A percentile compares a stretch with the other conserved stretches of the same genome.
Conservation (phyloP, 2,888 invertebrate species). For the Trichacis sp. region DNA sequence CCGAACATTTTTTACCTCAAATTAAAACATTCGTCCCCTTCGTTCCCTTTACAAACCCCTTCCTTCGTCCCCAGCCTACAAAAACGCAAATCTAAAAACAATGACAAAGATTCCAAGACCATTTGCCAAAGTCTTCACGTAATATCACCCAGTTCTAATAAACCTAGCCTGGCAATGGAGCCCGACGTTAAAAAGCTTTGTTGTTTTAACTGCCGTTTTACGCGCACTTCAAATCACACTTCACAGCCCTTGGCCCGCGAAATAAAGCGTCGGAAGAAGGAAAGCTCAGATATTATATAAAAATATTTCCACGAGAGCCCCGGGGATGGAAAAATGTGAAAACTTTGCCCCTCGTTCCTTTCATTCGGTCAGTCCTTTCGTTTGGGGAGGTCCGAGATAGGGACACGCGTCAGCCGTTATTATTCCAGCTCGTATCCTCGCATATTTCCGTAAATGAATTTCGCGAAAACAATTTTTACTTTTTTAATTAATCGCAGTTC, state of each 20-base stretch:
- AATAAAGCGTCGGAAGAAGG: slow-evolving; percentile 25
- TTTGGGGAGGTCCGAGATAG: slow-evolving; percentile 24
- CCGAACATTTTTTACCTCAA: too few species aligned
- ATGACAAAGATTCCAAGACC: too few species aligned
- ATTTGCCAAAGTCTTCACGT: slow-evolving; percentile 13
- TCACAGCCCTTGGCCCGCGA: slow-evolving; percentile 41
- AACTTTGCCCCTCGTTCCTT: slow-evolving; percentile 53
- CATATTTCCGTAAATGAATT: slow-evolving; percentile 68
- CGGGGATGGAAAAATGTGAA: slow-evolving; percentile 63
- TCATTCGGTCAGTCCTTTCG: slow-evolving; percentile 30
- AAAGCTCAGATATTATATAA: slow-evolving; percentile 55
- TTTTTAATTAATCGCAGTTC: slow-evolving; percentile 67
- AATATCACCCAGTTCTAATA: slow-evolving; percentile 67
- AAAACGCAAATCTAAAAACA: too few species aligned
- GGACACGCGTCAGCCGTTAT: slow-evolving; percentile 64
- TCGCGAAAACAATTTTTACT: slow-evolving; percentile 68
- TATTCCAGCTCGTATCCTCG: slow-evolving; percentile 64
- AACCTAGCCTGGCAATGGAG: slow-evolving; percentile 67
- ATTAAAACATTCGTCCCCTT: too few species aligned
- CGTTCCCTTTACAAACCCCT: too few species aligned
- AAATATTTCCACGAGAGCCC: slow-evolving; percentile 66
- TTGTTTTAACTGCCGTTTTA: slow-evolving; percentile 67
- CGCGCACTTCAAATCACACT: slow-evolving; percentile 67
- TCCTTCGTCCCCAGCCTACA: too few species aligned
- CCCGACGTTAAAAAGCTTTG: slow-evolving; percentile 65